phyloP scores from a whole-genome alignment of 2,888 invertebrate genomes.

The Caenorhabditis doughertyi region DNA sequence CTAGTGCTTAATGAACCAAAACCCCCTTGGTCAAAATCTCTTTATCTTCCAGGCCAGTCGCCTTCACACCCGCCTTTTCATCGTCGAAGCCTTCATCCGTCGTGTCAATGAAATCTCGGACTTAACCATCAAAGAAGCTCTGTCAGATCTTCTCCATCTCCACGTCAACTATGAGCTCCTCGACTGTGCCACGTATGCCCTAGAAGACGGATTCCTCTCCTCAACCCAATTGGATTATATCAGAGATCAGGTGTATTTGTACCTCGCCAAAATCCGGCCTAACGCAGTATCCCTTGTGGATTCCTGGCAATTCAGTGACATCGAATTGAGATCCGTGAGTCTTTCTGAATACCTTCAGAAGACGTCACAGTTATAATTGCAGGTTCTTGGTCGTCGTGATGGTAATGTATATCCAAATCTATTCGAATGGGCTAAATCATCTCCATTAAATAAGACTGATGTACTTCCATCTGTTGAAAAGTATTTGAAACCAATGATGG shows the following conservation, averaged over 20 bases:
- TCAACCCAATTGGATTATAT: conserved; percentile 71
- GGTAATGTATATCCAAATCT: conserved; percentile 83
- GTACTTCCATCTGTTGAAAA: conserved; percentile 72
- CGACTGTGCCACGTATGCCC: conserved; percentile 54
- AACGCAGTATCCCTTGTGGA: conserved; percentile 94
- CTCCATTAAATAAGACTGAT: conserved; percentile 69
- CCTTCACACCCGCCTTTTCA: conserved; percentile 67
- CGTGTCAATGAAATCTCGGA: conserved; percentile 55
- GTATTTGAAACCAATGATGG: conserved; percentile 74
- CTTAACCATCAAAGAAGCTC: conserved; percentile 84
- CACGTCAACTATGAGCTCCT: conserved; percentile 84
- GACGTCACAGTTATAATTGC: neutral
- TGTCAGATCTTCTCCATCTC: conserved; percentile 88
- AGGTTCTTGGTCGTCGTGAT: conserved; percentile 83
- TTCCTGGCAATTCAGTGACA: conserved; percentile 88
- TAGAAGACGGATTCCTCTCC: conserved; percentile 75
- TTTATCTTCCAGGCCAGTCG: conserved; percentile 65
- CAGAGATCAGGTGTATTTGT: conserved; percentile 71
- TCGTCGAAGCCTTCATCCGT: conserved; percentile 62
- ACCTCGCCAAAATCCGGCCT: conserved; percentile 87
- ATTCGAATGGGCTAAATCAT: conserved; percentile 83
- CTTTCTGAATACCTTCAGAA: neutral
- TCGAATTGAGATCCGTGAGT: conserved; percentile 82
- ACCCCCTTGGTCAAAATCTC: no score
- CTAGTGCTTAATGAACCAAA: no score